Evolutionary conservation across 2,888 invertebrate genomes (phyloP).

Genomic region (Caenorhabditis sinica): DNA sequence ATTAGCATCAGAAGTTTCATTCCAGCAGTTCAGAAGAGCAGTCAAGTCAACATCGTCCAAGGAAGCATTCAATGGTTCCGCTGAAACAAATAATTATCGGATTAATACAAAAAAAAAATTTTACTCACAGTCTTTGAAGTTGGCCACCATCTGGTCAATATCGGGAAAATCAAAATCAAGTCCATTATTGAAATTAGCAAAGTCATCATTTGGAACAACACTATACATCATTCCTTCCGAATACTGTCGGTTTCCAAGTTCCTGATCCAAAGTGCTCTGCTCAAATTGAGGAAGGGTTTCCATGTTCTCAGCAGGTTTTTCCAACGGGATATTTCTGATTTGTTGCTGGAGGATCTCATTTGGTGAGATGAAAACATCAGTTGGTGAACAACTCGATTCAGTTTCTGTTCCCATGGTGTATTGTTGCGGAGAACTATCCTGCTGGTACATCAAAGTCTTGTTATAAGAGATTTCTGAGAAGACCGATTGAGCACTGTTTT

Average conservation of each 20-base stretch:
- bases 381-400: slow-evolving; percentile 38
- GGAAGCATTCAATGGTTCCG: slow-evolving; percentile 46
- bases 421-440: slow-evolving; percentile 49
- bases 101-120: background rate
- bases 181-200: background rate
- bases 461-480: slow-evolving; percentile 40
- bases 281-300: slow-evolving; percentile 41
- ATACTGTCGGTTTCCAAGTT: slow-evolving; percentile 25
- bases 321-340: background rate
- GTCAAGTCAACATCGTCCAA: slow-evolving; percentile 51
- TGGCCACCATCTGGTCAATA: slow-evolving; percentile 63
- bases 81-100: slow-evolving; percentile 23
- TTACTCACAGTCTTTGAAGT: slow-evolving; percentile 54
- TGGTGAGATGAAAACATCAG: slow-evolving; percentile 16
- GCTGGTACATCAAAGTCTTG: slow-evolving; percentile 19
- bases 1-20: slow-evolving; percentile 27
- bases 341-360: slow-evolving; percentile 26
- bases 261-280: slow-evolving; percentile 16
- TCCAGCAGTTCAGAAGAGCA: slow-evolving; percentile 45
- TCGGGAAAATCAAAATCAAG: slow-evolving; percentile 55
- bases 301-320: slow-evolving; percentile 14
- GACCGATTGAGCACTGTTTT: slow-evolving; percentile 48
- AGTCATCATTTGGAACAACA: slow-evolving; percentile 43
- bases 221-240: slow-evolving; percentile 17
- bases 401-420: slow-evolving; percentile 28